Percentiles rank a stretch among this genome's conserved stretches.
Evolutionary conservation across 2,888 invertebrate genomes (phyloP).

Genomic region (Chrysina gloriosa): DNA sequence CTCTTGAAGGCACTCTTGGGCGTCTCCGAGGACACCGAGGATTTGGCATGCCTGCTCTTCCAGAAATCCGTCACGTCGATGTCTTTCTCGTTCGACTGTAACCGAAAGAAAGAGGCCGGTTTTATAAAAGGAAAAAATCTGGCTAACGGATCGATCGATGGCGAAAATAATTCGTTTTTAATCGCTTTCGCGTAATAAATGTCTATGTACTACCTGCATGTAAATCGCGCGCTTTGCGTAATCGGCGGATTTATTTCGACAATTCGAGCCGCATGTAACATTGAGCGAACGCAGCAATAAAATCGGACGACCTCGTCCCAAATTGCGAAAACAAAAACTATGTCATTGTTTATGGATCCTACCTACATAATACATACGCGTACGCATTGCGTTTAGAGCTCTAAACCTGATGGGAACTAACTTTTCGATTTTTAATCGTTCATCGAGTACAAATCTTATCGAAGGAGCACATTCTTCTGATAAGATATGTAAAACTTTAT

Average conservation of each 20-base stretch:
- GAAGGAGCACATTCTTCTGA: too few relatives aligned
- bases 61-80: conserved; percentile 61
- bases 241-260: background rate
- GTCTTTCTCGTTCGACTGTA: conserved; percentile 63
- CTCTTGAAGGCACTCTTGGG: conserved; percentile 62
- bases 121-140: background rate
- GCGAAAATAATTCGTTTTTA: background rate
- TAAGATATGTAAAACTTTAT: too few relatives aligned
- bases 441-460: too few relatives aligned
- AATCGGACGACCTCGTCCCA: conserved; percentile 9
- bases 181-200: background rate
- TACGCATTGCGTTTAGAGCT: background rate
- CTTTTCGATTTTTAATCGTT: too few relatives aligned
- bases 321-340: conserved; percentile 20
- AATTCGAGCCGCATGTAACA: background rate
- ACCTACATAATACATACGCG: too few relatives aligned
- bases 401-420: too few relatives aligned
- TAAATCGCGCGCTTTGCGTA: background rate
- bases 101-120: conserved; percentile 51
- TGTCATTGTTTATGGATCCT: conserved; percentile 2
- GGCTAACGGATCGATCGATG: background rate
- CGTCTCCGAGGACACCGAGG: conserved; percentile 54
- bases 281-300: background rate
- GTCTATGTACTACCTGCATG: background rate
- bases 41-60: conserved; percentile 57